Evolutionary conservation across 1,140 invertebrate species (phyloP).

Genomic region (Thereuonema tuberculata): DNA sequence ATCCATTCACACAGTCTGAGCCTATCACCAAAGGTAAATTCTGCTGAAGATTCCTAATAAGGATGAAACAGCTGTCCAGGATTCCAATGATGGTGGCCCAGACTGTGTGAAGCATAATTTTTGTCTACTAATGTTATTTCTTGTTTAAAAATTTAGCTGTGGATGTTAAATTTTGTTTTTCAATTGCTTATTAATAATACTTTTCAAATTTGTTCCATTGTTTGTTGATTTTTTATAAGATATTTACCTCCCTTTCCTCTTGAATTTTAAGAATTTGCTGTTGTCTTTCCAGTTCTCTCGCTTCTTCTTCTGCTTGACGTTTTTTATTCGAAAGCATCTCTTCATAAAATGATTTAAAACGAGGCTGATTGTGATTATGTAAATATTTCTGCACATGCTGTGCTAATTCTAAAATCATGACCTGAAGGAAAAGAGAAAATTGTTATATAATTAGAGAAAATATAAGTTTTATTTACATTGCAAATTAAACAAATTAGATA

Average conservation of each 20-base stretch:
- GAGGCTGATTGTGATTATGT: constrained; percentile 53
- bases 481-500: not conserved
- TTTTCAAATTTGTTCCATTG: too few relatives aligned
- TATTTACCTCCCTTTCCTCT: constrained; percentile 43
- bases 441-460: not conserved
- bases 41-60: too few relatives aligned
- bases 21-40: too few relatives aligned
- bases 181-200: too few relatives aligned
- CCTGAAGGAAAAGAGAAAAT: constrained; percentile 19
- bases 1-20: too few relatives aligned
- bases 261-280: constrained; percentile 41
- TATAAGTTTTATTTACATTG: not conserved
- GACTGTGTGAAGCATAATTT: too few relatives aligned
- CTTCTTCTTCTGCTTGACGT: constrained; percentile 37
- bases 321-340: constrained; percentile 57
- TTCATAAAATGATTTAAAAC: constrained; percentile 60
- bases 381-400: constrained; percentile 53
- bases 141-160: too few relatives aligned
- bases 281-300: constrained; percentile 34
- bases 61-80: too few relatives aligned
- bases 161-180: too few relatives aligned
- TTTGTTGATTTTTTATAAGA: too few relatives aligned
- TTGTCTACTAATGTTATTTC: too few relatives aligned
- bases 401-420: constrained; percentile 57
- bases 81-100: too few relatives aligned